Evolutionary conservation across 1,140 invertebrate genomes (phyloP), one percentile per base, ranked within the genome.

Genomic region (Oncopodura yosiiana): DNA sequence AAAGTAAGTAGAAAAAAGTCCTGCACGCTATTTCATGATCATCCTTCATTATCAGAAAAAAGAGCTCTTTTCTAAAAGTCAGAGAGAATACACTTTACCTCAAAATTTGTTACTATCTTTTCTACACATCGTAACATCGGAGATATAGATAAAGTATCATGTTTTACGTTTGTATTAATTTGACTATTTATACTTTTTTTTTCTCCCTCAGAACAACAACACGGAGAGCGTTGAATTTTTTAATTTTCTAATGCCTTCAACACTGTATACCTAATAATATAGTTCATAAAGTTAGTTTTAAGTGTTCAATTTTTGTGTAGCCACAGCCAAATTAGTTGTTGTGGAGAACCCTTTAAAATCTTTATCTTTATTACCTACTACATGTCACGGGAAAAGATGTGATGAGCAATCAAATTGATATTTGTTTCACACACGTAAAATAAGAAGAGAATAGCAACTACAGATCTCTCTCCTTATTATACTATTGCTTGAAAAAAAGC

Each of bases 11-110:
- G n/a, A n/a, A n/a, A n/a, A n/a, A n/a, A n/a, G 3, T 16, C 42
- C 24, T 49, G 57, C 57, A 59, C 57, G 57, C 57, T 45, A 59
- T 59, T 59, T 54, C 57, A 59, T 59, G 57, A 59, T 59, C 57
- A 54, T 59, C 46, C 46, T 54, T 59, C 51, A 59, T 59, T 59
- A 59, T 53, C 29, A 58, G 41, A 37, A 52, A 39, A 38, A 34
- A 30, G 30, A n/a, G n/a, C n/a, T n/a, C n/a, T n/a, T n/a, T n/a
- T n/a, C n/a, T n/a, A n/a, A n/a, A n/a, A n/a, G n/a, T n/a, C n/a
- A n/a, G n/a, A n/a, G n/a, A n/a, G n/a, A n/a, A n/a, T n/a, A n/a
- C 44, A 46, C 34, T 30, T 32, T 30, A 46, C 34, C 44, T 46
- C n/a, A 32, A 16, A 34, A 32, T 46, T 46, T 46, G 44, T 46